These are phyloP conservation scores for Dinomys branickii DNA, from an alignment of 2,113 vertebrate species.

Conservation along the genomic window DNA sequence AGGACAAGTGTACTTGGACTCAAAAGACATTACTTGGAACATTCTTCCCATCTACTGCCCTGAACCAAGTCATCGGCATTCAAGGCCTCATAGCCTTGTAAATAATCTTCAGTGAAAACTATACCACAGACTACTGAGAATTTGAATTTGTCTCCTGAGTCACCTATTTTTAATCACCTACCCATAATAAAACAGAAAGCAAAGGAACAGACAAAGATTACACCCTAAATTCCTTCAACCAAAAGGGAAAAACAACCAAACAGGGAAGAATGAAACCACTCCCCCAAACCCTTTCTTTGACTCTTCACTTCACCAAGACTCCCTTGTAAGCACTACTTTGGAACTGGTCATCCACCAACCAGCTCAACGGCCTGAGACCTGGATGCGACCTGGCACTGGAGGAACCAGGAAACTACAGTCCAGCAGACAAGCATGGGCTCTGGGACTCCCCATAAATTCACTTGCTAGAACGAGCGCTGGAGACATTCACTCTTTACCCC, in stretches of 20 bases:
- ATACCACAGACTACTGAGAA: neutral
- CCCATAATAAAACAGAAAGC: neutral
- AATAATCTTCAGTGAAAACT: neutral
- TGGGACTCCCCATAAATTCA: neutral
- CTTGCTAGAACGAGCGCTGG: neutral
- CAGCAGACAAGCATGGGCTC: rapidly evolving
- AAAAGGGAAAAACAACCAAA: neutral
- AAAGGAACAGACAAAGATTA: neutral
- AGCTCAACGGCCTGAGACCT: neutral
- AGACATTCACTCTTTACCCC: rapidly evolving
- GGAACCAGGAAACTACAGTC: neutral
- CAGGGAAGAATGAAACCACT: neutral
- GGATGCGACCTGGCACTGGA: neutral
- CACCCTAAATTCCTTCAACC: neutral
- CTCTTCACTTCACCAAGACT: neutral
- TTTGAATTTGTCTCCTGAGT: neutral
- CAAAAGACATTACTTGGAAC: rapidly evolving
- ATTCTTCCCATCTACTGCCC: neutral
- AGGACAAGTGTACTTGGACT: neutral
- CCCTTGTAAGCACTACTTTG: neutral
- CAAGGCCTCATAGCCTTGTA: neutral
- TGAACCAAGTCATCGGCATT: too few relatives aligned
- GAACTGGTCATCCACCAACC: neutral
- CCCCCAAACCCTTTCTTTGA: neutral
- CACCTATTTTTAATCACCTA: conserved; percentile 12